These are phyloP conservation scores for Pogona vitticeps DNA, from an alignment of 2,113 vertebrate genomes.

Conservation along the genomic window DNA sequence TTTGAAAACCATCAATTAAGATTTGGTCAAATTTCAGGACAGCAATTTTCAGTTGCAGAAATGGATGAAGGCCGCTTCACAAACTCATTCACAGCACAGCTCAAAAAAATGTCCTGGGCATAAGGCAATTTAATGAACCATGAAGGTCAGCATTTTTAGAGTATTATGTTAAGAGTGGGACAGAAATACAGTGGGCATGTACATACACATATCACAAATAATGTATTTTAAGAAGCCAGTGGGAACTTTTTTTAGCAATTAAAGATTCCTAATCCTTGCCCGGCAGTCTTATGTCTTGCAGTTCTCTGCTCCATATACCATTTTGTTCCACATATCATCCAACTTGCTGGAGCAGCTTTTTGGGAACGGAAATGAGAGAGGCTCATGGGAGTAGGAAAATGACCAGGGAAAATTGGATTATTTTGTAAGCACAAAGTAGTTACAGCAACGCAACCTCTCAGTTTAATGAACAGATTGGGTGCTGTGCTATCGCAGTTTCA, in stretches of 20 bases:
- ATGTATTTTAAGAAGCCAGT: neutral
- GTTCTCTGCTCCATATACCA: neutral
- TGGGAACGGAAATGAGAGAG: neutral
- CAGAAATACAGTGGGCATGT: neutral
- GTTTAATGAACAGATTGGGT: neutral
- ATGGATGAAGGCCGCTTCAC: neutral
- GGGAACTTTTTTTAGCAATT: neutral
- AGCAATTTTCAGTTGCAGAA: neutral
- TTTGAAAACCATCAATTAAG: constrained; percentile 19
- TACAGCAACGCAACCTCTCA: neutral
- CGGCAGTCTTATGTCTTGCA: neutral
- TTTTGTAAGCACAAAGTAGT: no score
- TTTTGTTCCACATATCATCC: neutral
- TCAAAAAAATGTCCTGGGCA: neutral
- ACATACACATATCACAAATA: neutral
- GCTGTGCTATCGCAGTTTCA: neutral
- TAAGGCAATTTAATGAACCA: neutral
- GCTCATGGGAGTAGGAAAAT: neutral
- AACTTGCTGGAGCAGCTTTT: neutral
- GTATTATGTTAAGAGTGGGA: neutral
- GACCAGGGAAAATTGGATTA: neutral
- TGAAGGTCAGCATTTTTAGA: neutral
- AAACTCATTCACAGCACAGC: neutral
- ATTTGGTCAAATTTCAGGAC: neutral
- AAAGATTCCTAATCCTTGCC: neutral